These are phyloP conservation scores for Drosophila helvetica DNA, from an alignment of 2,888 invertebrate genomes.

Conservation along the genomic window DNA sequence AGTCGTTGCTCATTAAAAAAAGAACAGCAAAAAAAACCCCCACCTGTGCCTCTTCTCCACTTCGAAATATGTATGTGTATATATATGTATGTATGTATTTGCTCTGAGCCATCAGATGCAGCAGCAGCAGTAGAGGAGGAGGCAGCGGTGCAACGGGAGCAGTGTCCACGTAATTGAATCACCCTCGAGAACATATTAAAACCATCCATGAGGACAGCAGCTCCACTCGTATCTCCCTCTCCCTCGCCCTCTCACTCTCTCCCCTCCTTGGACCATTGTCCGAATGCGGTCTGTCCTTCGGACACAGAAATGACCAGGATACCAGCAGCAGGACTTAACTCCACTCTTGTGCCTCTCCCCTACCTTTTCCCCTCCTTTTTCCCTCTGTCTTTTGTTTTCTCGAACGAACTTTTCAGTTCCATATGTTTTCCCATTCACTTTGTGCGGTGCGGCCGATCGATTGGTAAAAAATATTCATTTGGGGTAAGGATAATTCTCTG, in stretches of 20 bases:
- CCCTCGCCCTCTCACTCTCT: background rate
- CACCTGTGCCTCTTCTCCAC: background rate
- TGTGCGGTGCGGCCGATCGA: background rate
- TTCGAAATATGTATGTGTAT: background rate
- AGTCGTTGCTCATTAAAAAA: constrained; percentile 54
- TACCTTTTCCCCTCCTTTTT: constrained; percentile 1
- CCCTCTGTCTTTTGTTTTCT: constrained; percentile 3
- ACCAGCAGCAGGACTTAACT: constrained; percentile 54
- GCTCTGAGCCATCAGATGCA: background rate
- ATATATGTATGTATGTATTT: background rate
- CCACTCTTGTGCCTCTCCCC: constrained; percentile 31
- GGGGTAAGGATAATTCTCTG: background rate
- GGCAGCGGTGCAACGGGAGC: constrained; percentile 33
- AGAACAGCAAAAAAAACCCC: background rate
- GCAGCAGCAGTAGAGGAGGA: constrained; percentile 5
- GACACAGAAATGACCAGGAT: constrained; percentile 67
- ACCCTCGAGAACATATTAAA: constrained; percentile 77
- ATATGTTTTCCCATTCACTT: background rate
- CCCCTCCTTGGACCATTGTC: constrained; percentile 51
- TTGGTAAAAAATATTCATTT: background rate
- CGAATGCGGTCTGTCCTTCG: constrained; percentile 72
- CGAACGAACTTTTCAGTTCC: background rate
- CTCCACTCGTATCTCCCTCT: constrained; percentile 4
- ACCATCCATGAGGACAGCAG: constrained; percentile 53
- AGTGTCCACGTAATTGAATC: constrained; percentile 73